Conservation (phyloP, 2,113 vertebrate genomes). For the Galeopterus variegatus region DNA sequence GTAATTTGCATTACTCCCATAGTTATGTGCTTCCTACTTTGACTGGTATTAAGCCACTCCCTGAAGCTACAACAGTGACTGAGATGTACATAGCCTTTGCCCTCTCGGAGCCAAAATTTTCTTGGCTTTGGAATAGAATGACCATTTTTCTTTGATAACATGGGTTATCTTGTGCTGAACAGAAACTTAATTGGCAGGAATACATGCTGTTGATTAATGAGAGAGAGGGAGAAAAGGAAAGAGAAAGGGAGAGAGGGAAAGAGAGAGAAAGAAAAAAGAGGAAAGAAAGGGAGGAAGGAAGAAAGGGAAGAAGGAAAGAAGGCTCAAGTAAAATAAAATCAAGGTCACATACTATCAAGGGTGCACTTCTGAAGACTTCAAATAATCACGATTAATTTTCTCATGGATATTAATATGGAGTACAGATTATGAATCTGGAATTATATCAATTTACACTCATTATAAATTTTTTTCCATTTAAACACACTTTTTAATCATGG, state of each 20-base stretch:
- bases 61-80: neutral
- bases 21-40: neutral
- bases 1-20: neutral
- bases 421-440: neutral
- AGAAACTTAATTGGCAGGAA: neutral
- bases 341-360: neutral
- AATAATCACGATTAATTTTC: slow-evolving; percentile 6
- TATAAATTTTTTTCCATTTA: neutral
- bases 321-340: neutral
- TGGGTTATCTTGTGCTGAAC: neutral
- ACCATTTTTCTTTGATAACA: neutral
- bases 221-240: neutral
- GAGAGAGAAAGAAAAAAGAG: neutral
- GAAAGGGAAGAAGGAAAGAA: neutral
- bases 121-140: slow-evolving; percentile 31
- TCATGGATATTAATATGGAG: neutral
- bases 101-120: neutral
- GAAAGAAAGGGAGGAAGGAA: neutral
- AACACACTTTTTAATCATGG: neutral
- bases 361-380: neutral
- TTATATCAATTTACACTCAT: neutral
- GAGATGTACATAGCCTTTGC: neutral
- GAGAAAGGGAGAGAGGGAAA: too few relatives aligned
- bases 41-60: neutral
- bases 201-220: neutral